phyloP scores from a whole-genome alignment of 2,888 invertebrate genomes.

The Nomada goodeniana region DNA sequence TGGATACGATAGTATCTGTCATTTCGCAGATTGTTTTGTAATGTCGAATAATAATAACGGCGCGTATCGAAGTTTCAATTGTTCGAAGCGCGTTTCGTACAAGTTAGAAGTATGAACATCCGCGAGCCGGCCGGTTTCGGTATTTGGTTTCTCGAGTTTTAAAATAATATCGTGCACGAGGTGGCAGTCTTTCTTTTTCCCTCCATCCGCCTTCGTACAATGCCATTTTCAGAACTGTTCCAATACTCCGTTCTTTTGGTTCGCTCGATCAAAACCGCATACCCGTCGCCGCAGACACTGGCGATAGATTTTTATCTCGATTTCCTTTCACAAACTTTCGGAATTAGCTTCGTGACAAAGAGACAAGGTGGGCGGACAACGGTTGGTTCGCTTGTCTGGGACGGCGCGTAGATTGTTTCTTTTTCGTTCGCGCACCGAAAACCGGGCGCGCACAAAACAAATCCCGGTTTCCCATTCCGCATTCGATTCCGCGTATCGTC shows the following conservation, averaged over 20 bases:
- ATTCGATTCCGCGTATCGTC: slow-evolving; percentile 74
- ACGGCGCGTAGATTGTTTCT: slow-evolving; percentile 63
- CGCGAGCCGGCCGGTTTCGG: too few species aligned
- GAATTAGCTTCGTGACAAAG: slow-evolving; percentile 64
- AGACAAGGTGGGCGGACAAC: slow-evolving; percentile 46
- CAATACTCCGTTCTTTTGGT: neutral
- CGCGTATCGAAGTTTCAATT: too few species aligned
- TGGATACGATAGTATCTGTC: too few species aligned
- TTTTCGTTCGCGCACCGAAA: slow-evolving; percentile 57
- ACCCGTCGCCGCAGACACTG: neutral
- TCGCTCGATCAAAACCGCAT: slow-evolving; percentile 14
- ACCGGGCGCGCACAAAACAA: slow-evolving; percentile 69
- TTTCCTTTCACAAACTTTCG: slow-evolving; percentile 50
- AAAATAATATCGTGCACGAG: neutral
- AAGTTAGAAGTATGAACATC: too few species aligned
- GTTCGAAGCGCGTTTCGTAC: too few species aligned
- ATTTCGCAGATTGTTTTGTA: too few species aligned
- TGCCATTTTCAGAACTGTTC: neutral
- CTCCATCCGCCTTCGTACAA: neutral
- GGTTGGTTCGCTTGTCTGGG: slow-evolving; percentile 48
- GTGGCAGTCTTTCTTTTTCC: neutral
- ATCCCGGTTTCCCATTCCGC: slow-evolving; percentile 73
- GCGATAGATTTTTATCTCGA: slow-evolving; percentile 50
- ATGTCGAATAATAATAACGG: too few species aligned
- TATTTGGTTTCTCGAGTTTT: too few species aligned